Base-by-base conservation (phyloP, 2,113 vertebrate genomes). In the Reinhardtius hippoglossoides region DNA sequence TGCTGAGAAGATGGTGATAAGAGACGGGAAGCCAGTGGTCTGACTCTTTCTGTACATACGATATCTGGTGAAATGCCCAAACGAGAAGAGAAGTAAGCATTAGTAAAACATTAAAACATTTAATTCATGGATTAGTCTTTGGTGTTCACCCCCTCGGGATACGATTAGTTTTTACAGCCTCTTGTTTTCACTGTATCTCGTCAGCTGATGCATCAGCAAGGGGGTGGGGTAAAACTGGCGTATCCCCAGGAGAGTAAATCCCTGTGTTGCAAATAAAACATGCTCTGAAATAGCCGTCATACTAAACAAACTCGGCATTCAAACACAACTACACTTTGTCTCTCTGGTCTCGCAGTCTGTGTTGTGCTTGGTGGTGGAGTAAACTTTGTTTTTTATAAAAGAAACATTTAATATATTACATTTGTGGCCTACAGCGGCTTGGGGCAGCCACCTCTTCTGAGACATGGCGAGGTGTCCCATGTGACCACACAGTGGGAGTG, bases 21-120 rank as follows among this genome's bases (percentile, higher is more conserved):
- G 95, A 15, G 98, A 99, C 18, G 98, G 98, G 93, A 99, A 99
- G 91, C 98, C 98, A 92, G 98, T 99, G 85, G 98, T 99, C 94
- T 99, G 98, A 94, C 97, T 99, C 95, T 99, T 99, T 95, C 97
- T 97, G 95, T 99, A 99, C 97, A 99, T 99, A 88, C 98, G 97
- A 84, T 99, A 99, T 91, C 98, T 99, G 88, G 42, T 9, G 16
- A 77, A 57, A 59, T 2, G 60, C 24, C n/a, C 23, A 56, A 21
- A 40, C 14, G 10, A 76, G 73, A 80, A 20, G 21, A 81, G 40
- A 67, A 24, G 66, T 5, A 23, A 62, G 56, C 16, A 62, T 77
- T 15, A 60, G 76, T 42, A 79, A 67, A 67, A 67, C 12, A 60
- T 60, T 31, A 62, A 54, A 66, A 40, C 24, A 63, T 31, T 18